Percentiles rank a stretch among this genome's conserved stretches.
Evolutionary conservation across 2,888 invertebrate genomes (phyloP).

Genomic region (Sturmia bella): DNA sequence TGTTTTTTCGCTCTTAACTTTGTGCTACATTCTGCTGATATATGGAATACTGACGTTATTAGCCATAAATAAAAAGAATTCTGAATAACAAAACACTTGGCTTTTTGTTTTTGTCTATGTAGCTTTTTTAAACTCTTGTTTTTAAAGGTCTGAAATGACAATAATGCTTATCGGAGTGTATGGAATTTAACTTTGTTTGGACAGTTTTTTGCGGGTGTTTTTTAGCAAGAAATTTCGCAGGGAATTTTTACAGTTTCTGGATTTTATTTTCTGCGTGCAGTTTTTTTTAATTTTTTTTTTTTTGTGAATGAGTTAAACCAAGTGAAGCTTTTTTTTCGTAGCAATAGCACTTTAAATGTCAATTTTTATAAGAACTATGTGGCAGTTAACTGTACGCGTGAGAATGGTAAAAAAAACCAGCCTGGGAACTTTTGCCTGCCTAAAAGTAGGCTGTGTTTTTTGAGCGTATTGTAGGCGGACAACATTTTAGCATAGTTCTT

Average conservation of each 20-base stretch:
- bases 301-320: not conserved
- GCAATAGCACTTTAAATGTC: too few species aligned
- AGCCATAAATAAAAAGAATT: slow-evolving; percentile 36
- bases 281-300: not conserved
- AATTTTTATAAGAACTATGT: too few species aligned
- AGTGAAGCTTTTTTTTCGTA: too few species aligned
- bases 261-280: not conserved
- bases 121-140: slow-evolving; percentile 18
- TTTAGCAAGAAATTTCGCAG: not conserved
- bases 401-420: too few species aligned
- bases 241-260: not conserved
- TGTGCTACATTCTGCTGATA: slow-evolving; percentile 39
- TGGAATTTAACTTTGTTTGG: slow-evolving; percentile 12
- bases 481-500: too few species aligned
- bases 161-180: slow-evolving; percentile 28
- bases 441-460: too few species aligned
- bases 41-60: slow-evolving; percentile 46
- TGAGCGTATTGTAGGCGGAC: too few species aligned
- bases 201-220: not conserved
- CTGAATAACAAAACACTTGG: slow-evolving; percentile 35
- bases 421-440: too few species aligned
- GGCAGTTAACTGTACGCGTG: too few species aligned
- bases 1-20: slow-evolving; percentile 2
- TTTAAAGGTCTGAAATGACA: slow-evolving; percentile 7
- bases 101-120: slow-evolving; percentile 7